Evolutionary conservation across 2,888 invertebrate species (phyloP).

Genomic region (Cenopis cana): DNA sequence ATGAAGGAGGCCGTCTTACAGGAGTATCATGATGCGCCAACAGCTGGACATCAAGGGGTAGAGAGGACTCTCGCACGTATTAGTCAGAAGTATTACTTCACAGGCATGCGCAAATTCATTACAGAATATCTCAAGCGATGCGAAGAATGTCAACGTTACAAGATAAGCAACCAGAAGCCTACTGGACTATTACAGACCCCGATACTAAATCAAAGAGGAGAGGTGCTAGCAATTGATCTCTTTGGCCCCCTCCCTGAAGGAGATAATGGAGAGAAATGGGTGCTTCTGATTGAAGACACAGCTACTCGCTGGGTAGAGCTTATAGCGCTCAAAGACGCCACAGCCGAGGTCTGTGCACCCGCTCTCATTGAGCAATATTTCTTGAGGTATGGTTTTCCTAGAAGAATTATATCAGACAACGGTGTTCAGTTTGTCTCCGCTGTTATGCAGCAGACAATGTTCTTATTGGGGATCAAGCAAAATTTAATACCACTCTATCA

Average conservation of each 20-base stretch:
- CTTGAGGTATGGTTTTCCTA: conserved; percentile 49
- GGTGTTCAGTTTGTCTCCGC: conserved; percentile 51
- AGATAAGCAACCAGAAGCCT: conserved; percentile 47
- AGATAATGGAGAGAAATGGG: conserved; percentile 45
- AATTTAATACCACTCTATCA: conserved; percentile 56
- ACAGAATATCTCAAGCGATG: conserved; percentile 29
- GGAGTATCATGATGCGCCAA: conserved; percentile 12
- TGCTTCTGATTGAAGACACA: conserved; percentile 47
- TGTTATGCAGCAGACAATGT: conserved; percentile 49
- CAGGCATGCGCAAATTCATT: conserved; percentile 44
- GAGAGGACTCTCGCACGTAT: conserved; percentile 42
- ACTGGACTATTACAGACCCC: conserved; percentile 47
- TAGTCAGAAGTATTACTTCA: conserved; percentile 44
- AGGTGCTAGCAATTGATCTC: conserved; percentile 49
- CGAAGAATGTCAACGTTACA: conserved; percentile 43
- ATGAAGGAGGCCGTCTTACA: conserved; percentile 16
- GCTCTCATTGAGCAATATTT: conserved; percentile 48
- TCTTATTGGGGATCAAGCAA: conserved; percentile 46
- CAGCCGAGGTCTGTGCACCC: conserved; percentile 46
- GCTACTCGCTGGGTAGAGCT: conserved; percentile 48
- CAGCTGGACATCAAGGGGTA: conserved; percentile 37
- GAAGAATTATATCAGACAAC: conserved; percentile 50
- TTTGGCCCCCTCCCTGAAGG: conserved; percentile 49
- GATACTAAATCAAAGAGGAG: conserved; percentile 43
- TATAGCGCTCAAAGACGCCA: conserved; percentile 45